Evolutionary conservation across 2,113 vertebrate species (phyloP), one percentile per base, ranked within the genome.

Genomic region (Micronisus gabar): DNA sequence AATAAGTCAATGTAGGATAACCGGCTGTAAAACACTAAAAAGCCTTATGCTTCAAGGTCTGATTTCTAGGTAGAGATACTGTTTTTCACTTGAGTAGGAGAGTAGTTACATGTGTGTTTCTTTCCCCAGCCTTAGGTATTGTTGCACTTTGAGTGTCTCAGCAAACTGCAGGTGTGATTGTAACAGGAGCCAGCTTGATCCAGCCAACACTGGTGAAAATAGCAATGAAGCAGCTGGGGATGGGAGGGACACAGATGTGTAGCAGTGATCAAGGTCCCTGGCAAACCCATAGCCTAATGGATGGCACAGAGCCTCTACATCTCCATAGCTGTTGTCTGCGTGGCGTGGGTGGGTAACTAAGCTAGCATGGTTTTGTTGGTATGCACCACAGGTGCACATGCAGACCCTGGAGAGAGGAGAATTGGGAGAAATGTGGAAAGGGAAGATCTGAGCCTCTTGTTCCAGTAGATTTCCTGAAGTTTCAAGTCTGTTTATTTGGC

Each of bases 21-120:
- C 71, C 82, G 84, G 84, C 89, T 93, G 78, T 87, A 38, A 85
- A 95, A 43, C 62, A 59, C 41, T 75, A 22, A 61, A 79, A 80
- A 63, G 50, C 34, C 45, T 68, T 55, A 2, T 36, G 34, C 61
- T 87, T 86, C 58, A 73, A 66, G 86, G 66, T 66, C 74, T 94
- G 73, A 70, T 95, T 95, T 86, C 73, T 87, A 91, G 86, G 81
- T 76, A 80, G 89, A 66, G 58, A 10, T 48, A 8, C 59, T 88
- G 83, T 17, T 93, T 88, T 81, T 81, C 68, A 34, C 68, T 74
- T 88, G 86, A 93, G 91, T 80, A 78, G 93, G 94, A 93, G 94
- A 76, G 41, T 87, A 92, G 92, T 96, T 96, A 75, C 91, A 93
- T 0, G 2, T 93, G 81, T 73, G 61, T 59, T 91, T 79, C 94